Base-by-base conservation (phyloP, 2,113 vertebrate species). In the Phrynocephalus versicolor region DNA sequence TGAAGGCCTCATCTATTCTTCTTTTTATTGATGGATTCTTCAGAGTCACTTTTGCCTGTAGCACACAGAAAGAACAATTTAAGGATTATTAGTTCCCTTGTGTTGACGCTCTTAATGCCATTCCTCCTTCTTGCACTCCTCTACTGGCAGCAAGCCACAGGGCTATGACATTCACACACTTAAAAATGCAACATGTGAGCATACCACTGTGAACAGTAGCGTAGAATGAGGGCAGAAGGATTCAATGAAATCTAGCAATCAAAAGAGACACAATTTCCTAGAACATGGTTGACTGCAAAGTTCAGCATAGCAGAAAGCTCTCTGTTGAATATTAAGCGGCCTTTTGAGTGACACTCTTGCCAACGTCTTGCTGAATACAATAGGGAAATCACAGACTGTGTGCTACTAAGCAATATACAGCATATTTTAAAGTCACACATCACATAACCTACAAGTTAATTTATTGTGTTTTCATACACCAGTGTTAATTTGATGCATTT, bases 11-110 rank as follows among this genome's bases (percentile, higher is more conserved):
- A 84, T 99, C 97, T 86, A 99, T 95, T 96, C 93, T 97, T 92
- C 97, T 94, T 92, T 96, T 97, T 94, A 99, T 94, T 27, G 96
- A 97, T 71, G 97, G 97, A 92, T 96, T 98, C 95, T 98, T 99
- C 96, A 99, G 95, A 92, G 94, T 95, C 60, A 97, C 96, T 95
- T 98, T 99, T 79, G 98, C 99, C 99, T 99, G 94, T 76, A 89
- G 75, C 41, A 84, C 77, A 88, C 89, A 90, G 58, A 90, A 0
- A 90, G 70, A 73, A 79, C 6, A 89, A 64, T 71, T 10, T 80
- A 51, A 2, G 60, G 10, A 39, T 64, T 89, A 85, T 70, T 77
- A 79, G 85, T 13, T 67, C 3, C 30, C 16, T 16, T 8, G 15
- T 33, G 3, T 45, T 78, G 67, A 82, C 33, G 62, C 5, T 76